Evolutionary conservation across 1,140 invertebrate genomes (phyloP), one percentile per base, ranked within the genome.

Genomic region (Melipona quadrifasciata): DNA sequence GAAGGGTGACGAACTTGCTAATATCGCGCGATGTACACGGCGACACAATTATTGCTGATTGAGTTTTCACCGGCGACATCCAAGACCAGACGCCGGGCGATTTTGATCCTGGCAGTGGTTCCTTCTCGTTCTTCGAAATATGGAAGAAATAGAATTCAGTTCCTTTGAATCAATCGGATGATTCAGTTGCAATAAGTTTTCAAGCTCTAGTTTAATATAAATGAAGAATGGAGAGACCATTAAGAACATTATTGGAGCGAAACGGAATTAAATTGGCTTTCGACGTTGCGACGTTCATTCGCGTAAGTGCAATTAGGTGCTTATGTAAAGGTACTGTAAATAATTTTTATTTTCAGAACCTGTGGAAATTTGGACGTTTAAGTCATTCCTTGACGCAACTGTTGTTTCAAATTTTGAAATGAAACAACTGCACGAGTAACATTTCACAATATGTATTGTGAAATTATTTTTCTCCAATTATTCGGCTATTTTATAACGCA

Each of bases 1-100:
- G 67, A 76, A 80, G 64, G 55, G 16, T 53, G 51, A 58, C 57
- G 82, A 82, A 27, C 75, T 71, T 39, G 80, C 77, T 80, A 83
- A 80, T 86, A 75, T 84, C 53, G 73, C 68, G 57, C 58, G 64
- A 73, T 70, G 51, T 65, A 70, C 77, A 75, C 58, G 39, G 27
- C 24, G 39, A 12, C 34, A 39, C 65, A 86, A 86, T 89, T 89
- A 75, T 77, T 78, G 53, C 51, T 77, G 71, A 77, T 67, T 19
- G 65, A 71, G 39, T 86, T 86, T 80, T 74, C 58, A 8, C 64
- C 12, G 17, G 34, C 67, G 68, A 34, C 27, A n/a, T 84, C 53
- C 17, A 19, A n/a, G n/a, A 47, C n/a, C 8, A 53, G 39, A 39
- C 39, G 6, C 8, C 39, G 39, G 8, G 39, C 67, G 58, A 84